Evolutionary conservation across 2,888 invertebrate genomes (phyloP), one percentile per base, ranked within the genome.

Genomic region (Antitype chi): DNA sequence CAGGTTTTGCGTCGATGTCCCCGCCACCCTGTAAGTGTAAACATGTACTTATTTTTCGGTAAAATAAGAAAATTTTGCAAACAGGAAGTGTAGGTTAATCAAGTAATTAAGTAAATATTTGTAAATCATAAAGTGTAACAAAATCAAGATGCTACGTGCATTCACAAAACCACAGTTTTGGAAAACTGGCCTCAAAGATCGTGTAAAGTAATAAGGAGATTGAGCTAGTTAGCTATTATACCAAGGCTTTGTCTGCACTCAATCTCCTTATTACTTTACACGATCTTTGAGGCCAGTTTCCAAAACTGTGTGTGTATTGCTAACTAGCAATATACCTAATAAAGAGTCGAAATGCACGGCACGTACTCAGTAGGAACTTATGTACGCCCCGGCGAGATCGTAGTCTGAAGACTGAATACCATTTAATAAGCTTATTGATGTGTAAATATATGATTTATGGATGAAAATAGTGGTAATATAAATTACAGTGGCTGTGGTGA

Each of bases 371-470:
- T 32, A 20, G 32, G 32, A 13, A 47, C 43, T 47, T 49, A 53
- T 25, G 52, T 55, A 57, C 57, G 23, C 47, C 38, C 49, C 23
- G 3, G n/a, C 23, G 3, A 23, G 38, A 28, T 66, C 49, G 80
- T 32, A 72, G n/a, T 62, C 49, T 62, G 47, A 49, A 72, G 68
- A 17, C 57, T 49, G 70, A 76, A 76, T 81, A 64, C 63, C 73
- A 70, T 57, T 62, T 83, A 81, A 74, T 76, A 76, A 85, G 70
- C 76, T 73, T 68, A 69, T 74, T 76, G 63, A 85, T 60, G 81
- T 85, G 76, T 76, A 70, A 81, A 73, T 70, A 67, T 72, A 47
- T 75, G 57, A 23, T 74, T 25, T 69, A 70, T 17, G 60, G 9
- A 20, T 38, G 52, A 73, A 80, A 71, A 60, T 60, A 6, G 23